A percentile compares a stretch with the other conserved stretches of the same genome.
These are phyloP conservation scores for Phrynosoma blainvillii DNA, from an alignment of 2,113 vertebrate species.

Conservation along the genomic window DNA sequence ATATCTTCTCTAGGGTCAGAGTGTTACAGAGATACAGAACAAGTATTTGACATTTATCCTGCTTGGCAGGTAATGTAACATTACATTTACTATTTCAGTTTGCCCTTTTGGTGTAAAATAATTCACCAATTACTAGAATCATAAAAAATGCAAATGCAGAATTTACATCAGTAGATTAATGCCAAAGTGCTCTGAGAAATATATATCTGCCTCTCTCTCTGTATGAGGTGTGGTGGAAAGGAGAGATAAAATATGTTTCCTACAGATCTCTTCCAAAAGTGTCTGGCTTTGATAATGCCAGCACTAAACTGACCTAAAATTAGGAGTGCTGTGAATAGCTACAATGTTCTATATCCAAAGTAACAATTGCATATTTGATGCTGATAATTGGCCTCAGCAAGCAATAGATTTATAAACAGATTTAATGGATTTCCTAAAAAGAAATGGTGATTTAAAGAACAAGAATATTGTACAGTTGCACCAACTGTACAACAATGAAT, in stretches of 20 bases:
- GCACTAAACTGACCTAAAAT: background rate
- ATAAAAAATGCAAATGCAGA: background rate
- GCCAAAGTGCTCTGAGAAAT: background rate
- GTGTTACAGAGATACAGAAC: background rate
- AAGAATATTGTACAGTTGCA: background rate
- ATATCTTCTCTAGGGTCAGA: background rate
- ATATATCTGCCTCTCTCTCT: background rate
- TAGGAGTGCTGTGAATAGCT: conserved; percentile 6
- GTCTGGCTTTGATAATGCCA: background rate
- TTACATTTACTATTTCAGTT: background rate
- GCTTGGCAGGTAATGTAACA: background rate
- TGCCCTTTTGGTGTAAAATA: background rate
- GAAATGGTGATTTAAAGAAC: background rate
- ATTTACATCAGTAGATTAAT: background rate
- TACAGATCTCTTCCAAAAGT: background rate
- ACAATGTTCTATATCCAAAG: background rate
- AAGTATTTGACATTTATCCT: background rate
- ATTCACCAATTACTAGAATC: background rate
- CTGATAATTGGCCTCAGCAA: background rate
- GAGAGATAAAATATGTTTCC: background rate
- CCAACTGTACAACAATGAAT: background rate
- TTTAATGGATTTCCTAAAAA: background rate
- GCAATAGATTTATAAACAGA: conserved; percentile 12
- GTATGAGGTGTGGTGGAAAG: background rate
- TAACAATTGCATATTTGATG: background rate